Evolutionary conservation across 2,797 vertebrate species (phyloP), one percentile per base, ranked within the genome.

Genomic region (Aldrovandia affinis): DNA sequence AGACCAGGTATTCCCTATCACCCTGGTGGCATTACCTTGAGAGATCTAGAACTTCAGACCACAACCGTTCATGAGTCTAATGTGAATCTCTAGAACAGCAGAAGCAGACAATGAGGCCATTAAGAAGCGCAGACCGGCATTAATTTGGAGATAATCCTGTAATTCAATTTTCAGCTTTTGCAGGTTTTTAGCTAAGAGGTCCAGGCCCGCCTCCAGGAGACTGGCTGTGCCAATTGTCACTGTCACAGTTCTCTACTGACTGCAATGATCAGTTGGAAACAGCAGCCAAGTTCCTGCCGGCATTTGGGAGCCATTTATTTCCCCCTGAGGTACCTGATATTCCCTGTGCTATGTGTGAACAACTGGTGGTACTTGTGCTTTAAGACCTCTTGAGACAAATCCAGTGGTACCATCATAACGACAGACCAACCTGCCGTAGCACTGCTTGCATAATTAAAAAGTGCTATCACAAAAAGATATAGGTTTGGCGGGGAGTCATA

Each of bases 161-260:
- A 70, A 70, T 70, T 70, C 68, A 70, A 70, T 70, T 70, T 70
- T 70, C 68, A 70, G 68, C 68, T 70, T 70, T 70, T 42, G 30
- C 68, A 70, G 68, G 68, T 70, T 39, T 70, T 65, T 39, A 30
- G 30, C 68, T 39, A 70, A 70, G 68, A 70, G 30, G 68, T 18
- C 68, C 33, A 70, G 68, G 68, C 33, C 68, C 18, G 68, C 68
- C 68, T 70, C 68, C 68, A 70, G 68, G 30, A 70, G 30, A 20
- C 33, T 36, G 30, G 36, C 68, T 70, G 33, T 70, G 68, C 68
- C 68, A 70, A 70, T 39, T 39, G 68, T 28, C 68, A 42, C 68
- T 36, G 68, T 70, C 68, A 70, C 30, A 70, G 68, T 22, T 70
- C 30, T 39, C 5, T 20, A 33, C 68, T 22, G 68, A 70, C 33